A percentile compares a stretch with the other conserved stretches of the same genome.
These are phyloP conservation scores for Sarotherodon lohbergeri DNA, from an alignment of 2,113 vertebrate species.

Conservation along the genomic window DNA sequence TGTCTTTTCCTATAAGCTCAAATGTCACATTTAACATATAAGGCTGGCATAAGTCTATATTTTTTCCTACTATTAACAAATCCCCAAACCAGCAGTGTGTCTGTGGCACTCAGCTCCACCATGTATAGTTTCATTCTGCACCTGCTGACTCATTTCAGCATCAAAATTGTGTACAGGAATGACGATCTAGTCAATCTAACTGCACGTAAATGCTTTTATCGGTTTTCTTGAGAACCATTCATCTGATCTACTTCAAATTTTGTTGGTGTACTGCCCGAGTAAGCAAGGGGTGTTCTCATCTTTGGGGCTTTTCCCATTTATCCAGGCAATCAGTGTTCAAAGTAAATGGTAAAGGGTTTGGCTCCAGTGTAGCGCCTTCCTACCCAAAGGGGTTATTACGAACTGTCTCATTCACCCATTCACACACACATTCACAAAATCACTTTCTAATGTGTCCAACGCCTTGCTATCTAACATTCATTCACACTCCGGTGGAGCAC, in stretches of 20 bases:
- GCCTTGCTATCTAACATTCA: neutral
- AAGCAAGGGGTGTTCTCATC: neutral
- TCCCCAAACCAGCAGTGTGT: neutral
- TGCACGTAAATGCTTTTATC: fast-evolving
- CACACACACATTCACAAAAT: fast-evolving
- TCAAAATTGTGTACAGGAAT: neutral
- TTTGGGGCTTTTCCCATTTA: fast-evolving
- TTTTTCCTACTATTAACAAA: neutral
- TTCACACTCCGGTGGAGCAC: neutral
- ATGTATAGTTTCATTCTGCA: neutral
- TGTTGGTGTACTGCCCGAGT: neutral
- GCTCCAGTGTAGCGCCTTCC: neutral
- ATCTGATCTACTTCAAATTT: neutral
- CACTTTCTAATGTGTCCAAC: neutral
- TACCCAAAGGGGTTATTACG: neutral
- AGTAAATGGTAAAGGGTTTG: neutral
- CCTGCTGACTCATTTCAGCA: neutral
- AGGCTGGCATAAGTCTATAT: neutral
- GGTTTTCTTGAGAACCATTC: neutral
- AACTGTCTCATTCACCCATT: neutral
- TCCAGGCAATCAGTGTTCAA: neutral
- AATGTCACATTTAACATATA: neutral
- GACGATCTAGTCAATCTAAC: fast-evolving
- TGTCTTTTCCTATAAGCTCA: neutral
- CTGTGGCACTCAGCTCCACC: neutral